Evolutionary conservation across 2,797 vertebrate genomes (phyloP).

Genomic region (Gambusia yucatana): DNA sequence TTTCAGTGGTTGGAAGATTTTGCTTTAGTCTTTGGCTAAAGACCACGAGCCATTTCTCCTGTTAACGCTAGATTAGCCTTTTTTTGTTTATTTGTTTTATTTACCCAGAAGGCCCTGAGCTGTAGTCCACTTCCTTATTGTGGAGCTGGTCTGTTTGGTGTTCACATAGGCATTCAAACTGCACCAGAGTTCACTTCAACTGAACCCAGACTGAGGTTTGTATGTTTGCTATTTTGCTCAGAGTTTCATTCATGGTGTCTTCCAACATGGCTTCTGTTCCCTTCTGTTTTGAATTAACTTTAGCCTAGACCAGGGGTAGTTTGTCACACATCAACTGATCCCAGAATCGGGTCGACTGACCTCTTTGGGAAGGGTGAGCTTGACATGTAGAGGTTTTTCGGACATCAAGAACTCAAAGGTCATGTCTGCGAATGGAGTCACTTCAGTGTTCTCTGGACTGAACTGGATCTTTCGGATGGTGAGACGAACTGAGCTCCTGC

Average conservation of each 20-base stretch:
- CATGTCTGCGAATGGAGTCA: slow-evolving; percentile 82
- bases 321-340: not conserved
- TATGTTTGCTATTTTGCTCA: too few relatives aligned
- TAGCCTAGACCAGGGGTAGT: not conserved
- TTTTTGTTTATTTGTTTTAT: too few relatives aligned
- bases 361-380: slow-evolving; percentile 88
- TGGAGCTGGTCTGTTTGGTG: too few relatives aligned
- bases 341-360: slow-evolving; percentile 59
- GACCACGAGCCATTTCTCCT: too few relatives aligned
- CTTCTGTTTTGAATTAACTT: not conserved
- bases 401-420: slow-evolving; percentile 94
- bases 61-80: too few relatives aligned
- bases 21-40: too few relatives aligned
- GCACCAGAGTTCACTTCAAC: too few relatives aligned
- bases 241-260: not conserved
- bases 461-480: slow-evolving; percentile 92
- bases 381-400: slow-evolving; percentile 87
- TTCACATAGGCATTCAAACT: too few relatives aligned
- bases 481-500: slow-evolving; percentile 87
- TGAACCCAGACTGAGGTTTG: too few relatives aligned
- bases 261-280: not conserved
- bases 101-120: too few relatives aligned
- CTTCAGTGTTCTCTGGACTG: slow-evolving; percentile 73
- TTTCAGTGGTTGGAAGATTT: too few relatives aligned
- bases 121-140: too few relatives aligned